Evolutionary conservation across 37 sponge, comb jelly and placozoan species (phyloP), one percentile per base, ranked within the genome.

Genomic region (Amphimedon queenslandica): DNA sequence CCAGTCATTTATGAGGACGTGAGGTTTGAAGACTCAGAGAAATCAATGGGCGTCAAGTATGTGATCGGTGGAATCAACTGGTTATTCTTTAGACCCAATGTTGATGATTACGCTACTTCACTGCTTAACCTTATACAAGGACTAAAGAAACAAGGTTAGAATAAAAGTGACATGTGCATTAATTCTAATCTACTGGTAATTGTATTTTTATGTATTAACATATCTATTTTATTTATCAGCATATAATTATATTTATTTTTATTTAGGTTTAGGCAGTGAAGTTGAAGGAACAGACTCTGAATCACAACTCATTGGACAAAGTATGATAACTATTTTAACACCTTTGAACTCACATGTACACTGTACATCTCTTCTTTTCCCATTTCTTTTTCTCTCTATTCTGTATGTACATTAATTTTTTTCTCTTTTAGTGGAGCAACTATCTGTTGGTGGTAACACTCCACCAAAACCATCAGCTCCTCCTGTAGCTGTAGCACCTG

Each of bases 51-150:
- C 5, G 93, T 92, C 38, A 92, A 92, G 85, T 92, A 87, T 60
- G 81, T 87, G 29, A 72, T 92, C 27, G 36, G 74, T 35, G 88
- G 88, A 57, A 81, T 84, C 69, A 87, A 92, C 70, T 92, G 93
- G 93, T 1, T 51, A 20, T 69, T 2, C 30, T 83, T 92, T 31
- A 57, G 88, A 18, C 70, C 77, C 2, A 74, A 66, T 0, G n/a
- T 69, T 24, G 88, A 91, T 34, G 84, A 87, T 58, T 87, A 92
- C 57, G 10, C 64, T 4, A 21, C 63, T 25, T 76, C 88, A 0
- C 33, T 92, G 43, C 34, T 4, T 13, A 87, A 80, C 40, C 81
- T 92, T 18, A 39, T 76, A 21, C 32, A 68, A 20, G 93, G 93
- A 65, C 38, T 92, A 74, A 79, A 57, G 31, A 81, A 63, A 2